Percentiles rank a stretch among this genome's conserved stretches.
phyloP scores from a whole-genome alignment of 2,888 invertebrate genomes.

The Rhagonycha fulva region DNA sequence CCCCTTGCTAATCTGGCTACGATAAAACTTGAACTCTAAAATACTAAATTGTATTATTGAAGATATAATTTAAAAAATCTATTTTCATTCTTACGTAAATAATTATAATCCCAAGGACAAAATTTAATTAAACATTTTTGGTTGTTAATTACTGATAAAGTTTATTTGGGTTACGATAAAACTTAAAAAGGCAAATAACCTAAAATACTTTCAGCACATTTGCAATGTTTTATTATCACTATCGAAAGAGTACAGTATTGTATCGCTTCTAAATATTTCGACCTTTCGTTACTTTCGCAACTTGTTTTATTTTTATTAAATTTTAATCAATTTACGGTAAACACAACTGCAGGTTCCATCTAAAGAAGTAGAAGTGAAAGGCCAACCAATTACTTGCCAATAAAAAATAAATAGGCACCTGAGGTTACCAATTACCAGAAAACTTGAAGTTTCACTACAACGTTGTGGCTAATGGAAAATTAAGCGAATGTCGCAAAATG shows the following conservation, averaged over 20 bases:
- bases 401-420: not conserved
- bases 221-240: not conserved
- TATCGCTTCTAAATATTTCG: not conserved
- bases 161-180: constrained; percentile 23
- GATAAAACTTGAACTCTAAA: not conserved
- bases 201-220: constrained; percentile 5
- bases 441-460: not conserved
- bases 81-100: not conserved
- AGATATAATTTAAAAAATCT: not conserved
- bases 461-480: not conserved
- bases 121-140: not conserved
- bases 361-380: not conserved
- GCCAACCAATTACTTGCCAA: not conserved
- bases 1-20: not conserved
- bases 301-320: not conserved
- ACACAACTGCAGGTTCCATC: not conserved
- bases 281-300: not conserved
- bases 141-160: constrained; percentile 16
- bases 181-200: constrained; percentile 16
- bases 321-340: not conserved
- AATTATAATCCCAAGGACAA: not conserved
- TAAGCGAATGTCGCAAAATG: constrained; percentile 1
- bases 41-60: not conserved
- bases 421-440: not conserved
- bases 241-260: not conserved